Evolutionary conservation across 2,113 vertebrate species (phyloP).

Genomic region (Salvelinus sp.): DNA sequence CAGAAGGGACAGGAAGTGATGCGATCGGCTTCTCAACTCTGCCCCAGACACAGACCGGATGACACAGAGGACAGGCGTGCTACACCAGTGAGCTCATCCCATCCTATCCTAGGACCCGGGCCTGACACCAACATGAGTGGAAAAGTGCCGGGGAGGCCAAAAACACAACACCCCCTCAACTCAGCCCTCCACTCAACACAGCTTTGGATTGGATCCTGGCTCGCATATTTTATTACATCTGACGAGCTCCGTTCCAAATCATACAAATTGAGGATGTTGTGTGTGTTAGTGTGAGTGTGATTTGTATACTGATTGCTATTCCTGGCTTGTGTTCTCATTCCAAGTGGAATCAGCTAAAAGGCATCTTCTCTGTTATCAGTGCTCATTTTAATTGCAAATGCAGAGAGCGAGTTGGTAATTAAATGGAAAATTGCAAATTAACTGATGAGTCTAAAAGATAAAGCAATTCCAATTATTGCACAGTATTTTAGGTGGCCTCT

Average conservation of each 20-base stretch:
- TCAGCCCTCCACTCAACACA: not conserved
- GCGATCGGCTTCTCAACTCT: constrained; percentile 23
- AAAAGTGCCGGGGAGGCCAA: too few relatives aligned
- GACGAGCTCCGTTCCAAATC: too few relatives aligned
- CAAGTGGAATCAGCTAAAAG: constrained; percentile 79
- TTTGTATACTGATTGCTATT: constrained; percentile 73
- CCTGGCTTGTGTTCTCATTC: constrained; percentile 71
- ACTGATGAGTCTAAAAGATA: constrained; percentile 83
- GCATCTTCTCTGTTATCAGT: constrained; percentile 79
- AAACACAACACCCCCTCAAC: not conserved
- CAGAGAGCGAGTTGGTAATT: constrained; percentile 78
- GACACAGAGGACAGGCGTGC: constrained; percentile 25
- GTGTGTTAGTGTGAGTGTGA: constrained; percentile 8
- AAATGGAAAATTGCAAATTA: constrained; percentile 85
- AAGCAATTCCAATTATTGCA: constrained; percentile 80
- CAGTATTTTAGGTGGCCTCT: constrained; percentile 75
- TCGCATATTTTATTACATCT: too few relatives aligned
- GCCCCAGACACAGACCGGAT: constrained; percentile 23
- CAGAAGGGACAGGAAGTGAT: constrained; percentile 41
- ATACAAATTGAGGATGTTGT: too few relatives aligned
- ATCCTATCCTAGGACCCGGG: constrained; percentile 29
- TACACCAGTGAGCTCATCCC: constrained; percentile 42
- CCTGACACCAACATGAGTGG: constrained; percentile 18
- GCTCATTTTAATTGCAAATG: constrained; percentile 84
- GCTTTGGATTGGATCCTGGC: too few relatives aligned